Conservation (phyloP, 2,888 invertebrate genomes). For the Vesta saturnalis region DNA sequence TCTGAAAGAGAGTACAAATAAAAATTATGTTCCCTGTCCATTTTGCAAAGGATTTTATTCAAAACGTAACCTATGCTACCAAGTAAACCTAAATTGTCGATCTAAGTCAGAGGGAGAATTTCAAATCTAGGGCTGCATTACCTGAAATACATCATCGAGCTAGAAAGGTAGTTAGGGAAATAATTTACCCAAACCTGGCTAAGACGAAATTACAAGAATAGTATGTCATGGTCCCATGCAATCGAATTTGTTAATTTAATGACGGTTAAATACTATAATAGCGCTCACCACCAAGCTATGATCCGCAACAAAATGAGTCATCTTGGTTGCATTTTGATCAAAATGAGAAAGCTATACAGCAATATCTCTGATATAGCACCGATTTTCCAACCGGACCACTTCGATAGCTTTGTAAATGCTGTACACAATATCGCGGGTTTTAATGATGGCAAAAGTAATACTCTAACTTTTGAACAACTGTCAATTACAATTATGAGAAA, state of each 20-base stretch:
- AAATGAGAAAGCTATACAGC: background rate
- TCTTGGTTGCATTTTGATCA: background rate
- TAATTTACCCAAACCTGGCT: slow-evolving; percentile 2
- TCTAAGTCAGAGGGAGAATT: background rate
- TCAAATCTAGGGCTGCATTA: background rate
- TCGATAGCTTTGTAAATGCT: slow-evolving; percentile 1
- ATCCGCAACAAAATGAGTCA: background rate
- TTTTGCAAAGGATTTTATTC: background rate
- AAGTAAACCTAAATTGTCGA: background rate
- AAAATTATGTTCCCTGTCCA: slow-evolving; percentile 1
- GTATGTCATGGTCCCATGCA: background rate
- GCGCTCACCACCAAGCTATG: background rate
- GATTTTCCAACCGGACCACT: background rate
- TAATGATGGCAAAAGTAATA: background rate
- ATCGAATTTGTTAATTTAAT: slow-evolving; percentile 7
- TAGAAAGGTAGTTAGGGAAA: background rate
- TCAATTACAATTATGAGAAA: slow-evolving; percentile 5
- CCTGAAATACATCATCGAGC: slow-evolving; percentile 4
- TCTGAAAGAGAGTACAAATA: background rate
- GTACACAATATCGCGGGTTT: slow-evolving; percentile 1
- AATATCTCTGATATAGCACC: background rate
- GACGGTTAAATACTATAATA: background rate
- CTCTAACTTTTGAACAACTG: background rate
- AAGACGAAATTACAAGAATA: background rate
- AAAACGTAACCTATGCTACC: background rate